Evolutionary conservation across 2,888 invertebrate genomes (phyloP), one percentile per base, ranked within the genome.

Genomic region (Morpho achilles): DNA sequence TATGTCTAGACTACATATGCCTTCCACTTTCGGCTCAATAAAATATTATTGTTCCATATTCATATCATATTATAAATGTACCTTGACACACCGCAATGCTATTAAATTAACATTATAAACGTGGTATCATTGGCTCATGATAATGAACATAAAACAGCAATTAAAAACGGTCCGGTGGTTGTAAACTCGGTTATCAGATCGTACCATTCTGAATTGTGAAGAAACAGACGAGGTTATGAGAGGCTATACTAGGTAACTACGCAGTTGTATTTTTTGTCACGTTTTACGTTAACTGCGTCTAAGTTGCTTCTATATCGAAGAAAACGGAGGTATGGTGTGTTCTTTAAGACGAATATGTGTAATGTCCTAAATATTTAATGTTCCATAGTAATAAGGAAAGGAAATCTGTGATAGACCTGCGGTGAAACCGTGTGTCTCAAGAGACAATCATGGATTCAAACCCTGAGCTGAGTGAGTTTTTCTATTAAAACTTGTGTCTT

Each of bases 101-200:
- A 62, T 53, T 61, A 57, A 59, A 64, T 59, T 53, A 59, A 59
- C 59, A 53, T 61, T 58, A 64, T 32, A 61, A 62, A 50, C 55
- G 56, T 52, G 55, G 54, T 61, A 59, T 62, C 55, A 55, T 59
- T 59, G 53, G 58, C 53, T 50, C 58, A 59, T 64, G 5, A 32
- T 32, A 57, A 64, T 64, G 63, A 58, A 52, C 50, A 53, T 56
- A 64, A 56, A 60, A 60, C 58, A 39, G 66, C 50, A 63, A 67
- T 65, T 66, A 66, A 64, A 53, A 64, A 65, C 61, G 60, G 61
- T 58, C 49, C 60, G 59, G 58, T 60, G 66, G 56, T 61, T 59
- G 62, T 61, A 60, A 58, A 67, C 49, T 54, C 52, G 54, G 44
- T 62, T 67, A 67, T 67, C 67, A 53, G 67, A 67, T 67, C 58